Conservation (phyloP, 2,113 vertebrate species). For the Oryzias melastigma region DNA sequence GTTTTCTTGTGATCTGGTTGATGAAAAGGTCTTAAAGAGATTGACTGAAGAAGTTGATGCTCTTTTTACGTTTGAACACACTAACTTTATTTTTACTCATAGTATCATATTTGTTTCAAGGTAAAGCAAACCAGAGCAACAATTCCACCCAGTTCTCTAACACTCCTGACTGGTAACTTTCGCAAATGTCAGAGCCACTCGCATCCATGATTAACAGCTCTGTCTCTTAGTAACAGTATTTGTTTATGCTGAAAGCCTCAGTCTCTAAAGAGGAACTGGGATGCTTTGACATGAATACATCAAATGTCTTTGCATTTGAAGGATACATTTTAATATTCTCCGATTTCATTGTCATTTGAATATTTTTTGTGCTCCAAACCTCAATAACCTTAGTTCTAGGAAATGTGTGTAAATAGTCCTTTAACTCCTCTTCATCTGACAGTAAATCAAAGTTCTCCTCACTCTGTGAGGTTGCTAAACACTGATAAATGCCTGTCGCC, state of each 20-base stretch:
- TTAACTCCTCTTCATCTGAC: neutral
- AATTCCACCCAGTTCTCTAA: neutral
- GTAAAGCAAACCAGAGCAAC: slow-evolving; percentile 16
- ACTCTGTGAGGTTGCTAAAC: neutral
- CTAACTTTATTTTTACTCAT: neutral
- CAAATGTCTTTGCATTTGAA: neutral
- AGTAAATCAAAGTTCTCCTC: neutral
- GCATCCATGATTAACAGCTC: neutral
- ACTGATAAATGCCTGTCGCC: neutral
- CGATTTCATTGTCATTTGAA: neutral
- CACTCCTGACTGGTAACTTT: slow-evolving; percentile 2
- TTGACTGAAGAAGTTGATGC: no score
- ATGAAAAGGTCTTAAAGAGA: no score
- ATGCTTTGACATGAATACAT: slow-evolving; percentile 51
- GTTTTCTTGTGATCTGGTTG: no score
- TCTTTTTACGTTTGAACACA: neutral
- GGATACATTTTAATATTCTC: neutral
- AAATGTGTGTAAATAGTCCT: no score
- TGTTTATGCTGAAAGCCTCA: slow-evolving; percentile 27
- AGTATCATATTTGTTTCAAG: slow-evolving; percentile 12
- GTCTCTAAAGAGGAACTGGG: slow-evolving; percentile 34
- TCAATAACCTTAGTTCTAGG: no score
- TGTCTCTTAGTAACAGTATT: slow-evolving; percentile 30
- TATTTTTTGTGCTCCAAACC: neutral
- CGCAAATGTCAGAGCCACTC: neutral